Conservation (phyloP, 2,888 invertebrate genomes). For the Bugulina stolonifera region DNA sequence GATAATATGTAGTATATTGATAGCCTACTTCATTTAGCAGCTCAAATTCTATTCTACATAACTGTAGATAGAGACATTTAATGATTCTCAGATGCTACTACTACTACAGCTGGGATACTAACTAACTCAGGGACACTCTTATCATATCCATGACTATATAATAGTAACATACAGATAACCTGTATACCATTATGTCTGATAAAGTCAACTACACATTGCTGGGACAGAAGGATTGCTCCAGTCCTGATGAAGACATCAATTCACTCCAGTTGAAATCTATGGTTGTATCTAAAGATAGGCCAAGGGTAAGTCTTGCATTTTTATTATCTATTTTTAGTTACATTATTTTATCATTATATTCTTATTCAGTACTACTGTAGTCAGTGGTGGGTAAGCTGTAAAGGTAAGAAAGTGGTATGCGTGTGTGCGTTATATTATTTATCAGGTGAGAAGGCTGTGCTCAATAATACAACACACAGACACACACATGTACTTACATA, state of each 20-base stretch:
- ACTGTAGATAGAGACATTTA: neutral
- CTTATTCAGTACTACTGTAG: too few species aligned
- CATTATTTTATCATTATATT: too few species aligned
- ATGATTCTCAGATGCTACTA: neutral
- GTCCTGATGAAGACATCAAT: constrained; percentile 8
- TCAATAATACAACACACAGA: too few species aligned
- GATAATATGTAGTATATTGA: too few species aligned
- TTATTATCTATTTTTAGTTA: too few species aligned
- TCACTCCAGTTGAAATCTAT: constrained; percentile 5
- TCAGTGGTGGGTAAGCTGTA: too few species aligned
- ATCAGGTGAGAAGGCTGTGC: too few species aligned
- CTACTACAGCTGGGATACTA: too few species aligned
- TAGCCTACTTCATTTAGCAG: neutral
- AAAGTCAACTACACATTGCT: constrained; percentile 15
- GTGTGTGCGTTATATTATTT: too few species aligned
- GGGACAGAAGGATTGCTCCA: neutral
- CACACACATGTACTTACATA: too few species aligned
- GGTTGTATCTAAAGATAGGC: neutral
- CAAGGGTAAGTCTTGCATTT: constrained; percentile 22
- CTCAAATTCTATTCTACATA: neutral
- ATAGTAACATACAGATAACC: neutral
- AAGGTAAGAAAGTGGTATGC: too few species aligned
- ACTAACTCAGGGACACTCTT: too few species aligned
- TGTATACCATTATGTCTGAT: neutral
- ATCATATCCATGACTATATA: neutral